These are phyloP conservation scores for Margaritifera margaritifera DNA, from an alignment of 2,888 invertebrate species.

Conservation along the genomic window DNA sequence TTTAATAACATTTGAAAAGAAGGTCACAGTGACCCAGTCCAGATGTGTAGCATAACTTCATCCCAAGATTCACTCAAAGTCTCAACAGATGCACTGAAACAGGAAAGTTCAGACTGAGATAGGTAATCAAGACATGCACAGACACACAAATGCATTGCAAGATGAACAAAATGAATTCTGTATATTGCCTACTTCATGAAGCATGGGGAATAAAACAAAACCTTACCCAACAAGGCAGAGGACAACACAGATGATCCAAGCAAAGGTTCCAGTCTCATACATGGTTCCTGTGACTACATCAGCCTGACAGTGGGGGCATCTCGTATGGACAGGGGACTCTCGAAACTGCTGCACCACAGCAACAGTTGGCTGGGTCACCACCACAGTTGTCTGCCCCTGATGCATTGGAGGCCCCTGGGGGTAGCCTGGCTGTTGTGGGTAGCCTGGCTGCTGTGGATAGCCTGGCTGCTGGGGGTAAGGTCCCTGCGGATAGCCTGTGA, in stretches of 20 bases:
- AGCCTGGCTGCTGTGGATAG: slow-evolving; percentile 24
- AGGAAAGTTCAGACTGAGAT: too few relatives aligned
- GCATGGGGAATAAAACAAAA: too few relatives aligned
- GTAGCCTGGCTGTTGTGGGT: slow-evolving; percentile 18
- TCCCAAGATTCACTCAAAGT: too few relatives aligned
- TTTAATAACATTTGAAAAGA: too few relatives aligned
- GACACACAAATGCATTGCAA: too few relatives aligned
- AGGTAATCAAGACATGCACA: too few relatives aligned
- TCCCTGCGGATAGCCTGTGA: not conserved
- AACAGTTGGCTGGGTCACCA: slow-evolving; percentile 52
- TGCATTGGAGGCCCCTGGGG: slow-evolving; percentile 7
- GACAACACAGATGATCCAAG: slow-evolving; percentile 65
- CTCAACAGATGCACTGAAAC: too few relatives aligned
- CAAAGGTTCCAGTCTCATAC: slow-evolving; percentile 66
- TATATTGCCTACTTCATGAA: too few relatives aligned
- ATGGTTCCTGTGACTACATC: slow-evolving; percentile 63
- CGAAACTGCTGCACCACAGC: slow-evolving; percentile 56
- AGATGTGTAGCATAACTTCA: too few relatives aligned
- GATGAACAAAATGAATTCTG: too few relatives aligned
- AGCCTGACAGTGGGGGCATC: slow-evolving; percentile 67
- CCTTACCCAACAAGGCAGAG: slow-evolving; percentile 68
- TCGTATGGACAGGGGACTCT: slow-evolving; percentile 57
- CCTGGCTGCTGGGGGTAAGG: slow-evolving; percentile 16
- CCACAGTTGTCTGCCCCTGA: slow-evolving; percentile 49
- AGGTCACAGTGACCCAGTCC: too few relatives aligned